phyloP scores from a whole-genome alignment of 2,888 invertebrate genomes.

The Dermolepida albohirtum region DNA sequence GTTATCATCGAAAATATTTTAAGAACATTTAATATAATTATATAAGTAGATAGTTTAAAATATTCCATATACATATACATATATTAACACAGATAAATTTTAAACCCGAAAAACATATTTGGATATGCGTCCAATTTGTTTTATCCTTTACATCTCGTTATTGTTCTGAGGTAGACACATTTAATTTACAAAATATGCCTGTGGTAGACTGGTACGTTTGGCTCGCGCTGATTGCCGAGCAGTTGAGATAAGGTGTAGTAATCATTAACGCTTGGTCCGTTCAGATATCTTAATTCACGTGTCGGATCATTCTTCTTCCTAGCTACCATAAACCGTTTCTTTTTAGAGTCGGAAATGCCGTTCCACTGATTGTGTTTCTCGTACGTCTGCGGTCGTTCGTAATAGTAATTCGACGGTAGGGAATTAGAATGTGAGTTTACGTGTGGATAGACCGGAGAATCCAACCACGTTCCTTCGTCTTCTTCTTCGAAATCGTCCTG shows the following conservation, averaged over 20 bases:
- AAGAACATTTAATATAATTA: conserved; percentile 40
- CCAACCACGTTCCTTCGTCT: conserved; percentile 71
- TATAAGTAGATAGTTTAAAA: conserved; percentile 34
- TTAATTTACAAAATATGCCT: conserved; percentile 71
- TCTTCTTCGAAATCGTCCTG: conserved; percentile 68
- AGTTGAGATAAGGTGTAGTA: conserved; percentile 72
- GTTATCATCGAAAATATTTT: conserved; percentile 21
- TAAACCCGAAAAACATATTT: conserved; percentile 31
- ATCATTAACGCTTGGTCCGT: conserved; percentile 64
- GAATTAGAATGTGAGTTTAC: conserved; percentile 62
- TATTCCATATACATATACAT: conserved; percentile 53
- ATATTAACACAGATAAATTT: conserved; percentile 41
- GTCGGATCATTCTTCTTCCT: conserved; percentile 67
- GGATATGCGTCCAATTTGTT: conserved; percentile 38
- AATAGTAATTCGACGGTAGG: conserved; percentile 52
- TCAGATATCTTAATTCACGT: conserved; percentile 61
- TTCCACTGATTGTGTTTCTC: conserved; percentile 54
- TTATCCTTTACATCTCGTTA: conserved; percentile 10
- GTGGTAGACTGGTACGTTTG: conserved; percentile 72
- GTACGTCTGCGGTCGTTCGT: conserved; percentile 52
- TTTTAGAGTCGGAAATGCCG: conserved; percentile 55
- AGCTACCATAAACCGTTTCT: conserved; percentile 74
- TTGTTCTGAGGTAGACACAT: conserved; percentile 8
- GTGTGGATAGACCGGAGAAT: conserved; percentile 69
- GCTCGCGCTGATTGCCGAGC: conserved; percentile 66